Evolutionary conservation across 2,888 invertebrate genomes (phyloP), one percentile per base, ranked within the genome.

Genomic region (Gastrophysa polygoni): DNA sequence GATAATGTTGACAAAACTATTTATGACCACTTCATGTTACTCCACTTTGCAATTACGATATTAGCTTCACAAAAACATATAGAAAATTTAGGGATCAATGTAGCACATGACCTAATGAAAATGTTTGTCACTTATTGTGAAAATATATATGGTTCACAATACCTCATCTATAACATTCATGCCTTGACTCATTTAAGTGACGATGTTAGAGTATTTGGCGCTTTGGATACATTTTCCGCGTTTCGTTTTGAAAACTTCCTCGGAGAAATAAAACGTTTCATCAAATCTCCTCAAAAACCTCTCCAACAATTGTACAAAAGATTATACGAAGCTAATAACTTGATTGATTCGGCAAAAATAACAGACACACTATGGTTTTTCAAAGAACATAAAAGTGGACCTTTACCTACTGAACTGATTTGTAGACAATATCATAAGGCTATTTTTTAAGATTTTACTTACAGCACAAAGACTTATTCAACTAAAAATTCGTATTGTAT

Each of bases 181-280:
- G 16, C 29, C 1, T 63, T 63, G 49, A 16, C n/a, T 6, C 63
- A 63, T 48, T 21, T 63, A 10, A 38, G 21, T 28, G 56, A 59
- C 10, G 56, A 63, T 57, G 59, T 47, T 16, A n/a, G 24, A 29
- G 14, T 20, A 21, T 59, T 47, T 48, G 59, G 59, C 11, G 18
- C 48, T n/a, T 43, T 63, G 17, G 59, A 63, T 55, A 48, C 24
- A 17, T 61, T 63, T 34, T 55, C 43, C 43, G 54, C 59, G 1
- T 63, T 63, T 32, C 59, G 49, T n/a, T 63, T 55, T 29, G 63
- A 63, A 20, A 63, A 48, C 32, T 56, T n/a, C 32, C 29, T 63
- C 8, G 52, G 52, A 17, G 7, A 58, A 32, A 16, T 62, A 34
- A 62, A 62, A 62, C 34, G 54, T 18, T 29, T 59, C 6, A 28